phyloP scores from a whole-genome alignment of 2,888 invertebrate genomes.

The Callosobruchus maculatus region DNA sequence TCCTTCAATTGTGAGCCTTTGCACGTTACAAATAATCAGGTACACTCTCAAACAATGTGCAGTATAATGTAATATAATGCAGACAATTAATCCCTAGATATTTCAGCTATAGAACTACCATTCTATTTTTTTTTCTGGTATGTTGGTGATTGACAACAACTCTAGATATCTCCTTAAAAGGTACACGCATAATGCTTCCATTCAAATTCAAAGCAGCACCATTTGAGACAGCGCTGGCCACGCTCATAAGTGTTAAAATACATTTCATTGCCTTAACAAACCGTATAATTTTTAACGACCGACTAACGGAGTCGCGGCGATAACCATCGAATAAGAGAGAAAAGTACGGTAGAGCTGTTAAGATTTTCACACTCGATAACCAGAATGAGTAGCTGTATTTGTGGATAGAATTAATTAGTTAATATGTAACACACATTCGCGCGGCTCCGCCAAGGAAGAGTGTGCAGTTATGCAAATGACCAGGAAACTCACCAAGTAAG shows the following conservation, averaged over 20 bases:
- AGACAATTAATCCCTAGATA: too few species aligned
- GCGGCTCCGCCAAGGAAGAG: neutral
- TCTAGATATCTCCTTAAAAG: neutral
- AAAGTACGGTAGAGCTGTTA: neutral
- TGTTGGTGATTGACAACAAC: neutral
- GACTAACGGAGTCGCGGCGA: neutral
- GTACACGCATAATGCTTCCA: neutral
- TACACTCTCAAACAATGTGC: too few species aligned
- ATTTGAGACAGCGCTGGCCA: neutral
- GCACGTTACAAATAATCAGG: too few species aligned
- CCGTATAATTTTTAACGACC: constrained; percentile 3
- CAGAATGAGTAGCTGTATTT: neutral
- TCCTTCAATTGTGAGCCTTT: too few species aligned
- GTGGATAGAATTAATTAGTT: neutral
- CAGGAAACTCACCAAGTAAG: neutral
- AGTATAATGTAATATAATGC: too few species aligned
- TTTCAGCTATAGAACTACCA: too few species aligned
- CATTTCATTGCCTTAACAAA: constrained; percentile 1
- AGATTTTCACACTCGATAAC: constrained; percentile 2
- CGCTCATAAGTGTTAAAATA: constrained; percentile 1
- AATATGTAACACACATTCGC: neutral
- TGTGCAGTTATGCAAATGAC: neutral
- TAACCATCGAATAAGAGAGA: constrained; percentile 1
- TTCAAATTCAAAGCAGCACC: neutral
- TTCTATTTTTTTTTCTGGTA: neutral